phyloP scores from a whole-genome alignment of 1,140 invertebrate genomes.

The Drosophila littoralis region DNA sequence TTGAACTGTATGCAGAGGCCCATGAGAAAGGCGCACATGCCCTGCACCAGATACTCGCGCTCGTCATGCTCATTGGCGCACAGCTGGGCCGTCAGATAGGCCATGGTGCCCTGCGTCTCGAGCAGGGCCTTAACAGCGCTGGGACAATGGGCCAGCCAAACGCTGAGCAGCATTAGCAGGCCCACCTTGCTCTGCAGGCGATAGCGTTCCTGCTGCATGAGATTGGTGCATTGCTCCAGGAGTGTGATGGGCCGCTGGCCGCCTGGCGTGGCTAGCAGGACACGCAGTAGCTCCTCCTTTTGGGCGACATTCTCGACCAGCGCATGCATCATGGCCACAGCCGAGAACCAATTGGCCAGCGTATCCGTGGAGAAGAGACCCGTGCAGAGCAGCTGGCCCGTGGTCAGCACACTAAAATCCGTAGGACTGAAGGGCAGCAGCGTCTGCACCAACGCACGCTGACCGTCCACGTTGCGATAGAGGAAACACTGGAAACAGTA shows the following conservation, averaged over 20 bases:
- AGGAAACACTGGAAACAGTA: slow-evolving; percentile 99
- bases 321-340: slow-evolving; percentile 95
- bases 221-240: slow-evolving; percentile 93
- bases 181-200: slow-evolving; percentile 96
- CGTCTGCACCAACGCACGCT: slow-evolving; percentile 95
- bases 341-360: slow-evolving; percentile 98
- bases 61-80: slow-evolving; percentile 93
- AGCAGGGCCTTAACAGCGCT: slow-evolving; percentile 94
- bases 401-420: slow-evolving; percentile 89
- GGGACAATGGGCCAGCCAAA: slow-evolving; percentile 95
- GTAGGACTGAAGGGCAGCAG: slow-evolving; percentile 92
- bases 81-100: slow-evolving; percentile 92
- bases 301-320: slow-evolving; percentile 95
- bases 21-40: slow-evolving; percentile 96
- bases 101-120: slow-evolving; percentile 92
- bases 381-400: slow-evolving; percentile 96
- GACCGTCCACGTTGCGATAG: slow-evolving; percentile 96
- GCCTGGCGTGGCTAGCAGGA: slow-evolving; percentile 94
- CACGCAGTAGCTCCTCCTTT: slow-evolving; percentile 96
- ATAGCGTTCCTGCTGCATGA: slow-evolving; percentile 91
- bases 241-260: slow-evolving; percentile 94
- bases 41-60: slow-evolving; percentile 94
- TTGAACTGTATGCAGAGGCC: slow-evolving; percentile 97
- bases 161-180: slow-evolving; percentile 94
- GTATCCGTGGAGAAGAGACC: slow-evolving; percentile 96